Conservation (phyloP, 2,113 vertebrate species). For the Paraplagusia blochii region DNA sequence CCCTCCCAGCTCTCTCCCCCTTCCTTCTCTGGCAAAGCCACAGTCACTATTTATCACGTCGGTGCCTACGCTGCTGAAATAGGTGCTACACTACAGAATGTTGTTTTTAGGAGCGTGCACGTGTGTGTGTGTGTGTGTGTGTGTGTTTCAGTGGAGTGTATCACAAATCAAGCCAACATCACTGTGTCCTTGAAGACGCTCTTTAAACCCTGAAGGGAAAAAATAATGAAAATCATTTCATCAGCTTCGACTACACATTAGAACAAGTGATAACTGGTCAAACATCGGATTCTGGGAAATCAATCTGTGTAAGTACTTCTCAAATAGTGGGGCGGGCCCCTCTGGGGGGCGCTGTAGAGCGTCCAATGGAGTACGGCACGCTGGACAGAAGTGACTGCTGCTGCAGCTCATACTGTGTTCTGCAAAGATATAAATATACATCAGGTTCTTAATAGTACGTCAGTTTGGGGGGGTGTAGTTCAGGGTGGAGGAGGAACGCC, state of each 20-base stretch:
- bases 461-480: too few relatives aligned
- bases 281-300: conserved; percentile 22
- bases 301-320: too few relatives aligned
- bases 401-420: too few relatives aligned
- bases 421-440: too few relatives aligned
- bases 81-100: conserved; percentile 28
- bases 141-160: conserved; percentile 15
- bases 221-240: conserved; percentile 31
- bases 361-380: too few relatives aligned
- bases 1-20: too few relatives aligned
- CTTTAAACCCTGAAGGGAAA: conserved; percentile 14
- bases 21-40: conserved; percentile 54
- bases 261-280: conserved; percentile 26
- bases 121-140: conserved; percentile 1
- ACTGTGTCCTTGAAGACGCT: conserved; percentile 39
- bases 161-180: conserved; percentile 34
- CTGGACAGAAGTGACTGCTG: too few relatives aligned
- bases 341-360: too few relatives aligned
- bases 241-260: conserved; percentile 30
- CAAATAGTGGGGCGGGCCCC: too few relatives aligned
- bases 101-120: conserved; percentile 33
- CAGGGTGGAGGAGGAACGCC: too few relatives aligned
- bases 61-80: conserved; percentile 48
- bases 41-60: conserved; percentile 56
- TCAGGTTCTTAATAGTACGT: too few relatives aligned